phyloP scores from a whole-genome alignment of 2,888 invertebrate species.

The Vanessa cardui region DNA sequence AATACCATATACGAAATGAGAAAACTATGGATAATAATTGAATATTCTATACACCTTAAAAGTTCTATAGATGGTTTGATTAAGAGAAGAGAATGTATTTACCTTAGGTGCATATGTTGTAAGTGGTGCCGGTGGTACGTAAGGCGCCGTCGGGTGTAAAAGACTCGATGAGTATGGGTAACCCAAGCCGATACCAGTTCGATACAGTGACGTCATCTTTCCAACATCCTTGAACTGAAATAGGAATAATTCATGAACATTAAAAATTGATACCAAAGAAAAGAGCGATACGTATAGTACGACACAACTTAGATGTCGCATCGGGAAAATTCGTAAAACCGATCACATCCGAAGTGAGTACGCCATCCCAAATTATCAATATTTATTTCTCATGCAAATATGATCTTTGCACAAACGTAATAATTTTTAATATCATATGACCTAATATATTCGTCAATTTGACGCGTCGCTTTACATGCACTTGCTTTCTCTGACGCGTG shows the following conservation, averaged over 20 bases:
- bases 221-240: conserved; percentile 93
- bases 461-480: no score
- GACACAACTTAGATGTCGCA: no score
- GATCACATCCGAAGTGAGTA: no score
- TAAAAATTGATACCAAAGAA: neutral
- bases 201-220: conserved; percentile 92
- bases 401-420: no score
- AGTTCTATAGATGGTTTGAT: neutral
- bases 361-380: no score
- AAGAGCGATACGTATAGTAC: no score
- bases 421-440: no score
- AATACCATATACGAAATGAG: neutral
- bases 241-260: neutral
- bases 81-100: conserved; percentile 39
- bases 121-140: conserved; percentile 93
- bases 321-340: no score
- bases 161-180: conserved; percentile 90
- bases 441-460: no score
- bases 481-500: no score
- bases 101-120: conserved; percentile 96
- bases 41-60: neutral
- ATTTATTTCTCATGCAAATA: no score
- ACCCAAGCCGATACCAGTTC: conserved; percentile 88
- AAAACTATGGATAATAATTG: neutral
- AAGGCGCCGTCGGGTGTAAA: conserved; percentile 92